A percentile compares a stretch with the other conserved stretches of the same genome.
phyloP scores from a whole-genome alignment of 2,797 vertebrate species.

The Fringilla coelebs region DNA sequence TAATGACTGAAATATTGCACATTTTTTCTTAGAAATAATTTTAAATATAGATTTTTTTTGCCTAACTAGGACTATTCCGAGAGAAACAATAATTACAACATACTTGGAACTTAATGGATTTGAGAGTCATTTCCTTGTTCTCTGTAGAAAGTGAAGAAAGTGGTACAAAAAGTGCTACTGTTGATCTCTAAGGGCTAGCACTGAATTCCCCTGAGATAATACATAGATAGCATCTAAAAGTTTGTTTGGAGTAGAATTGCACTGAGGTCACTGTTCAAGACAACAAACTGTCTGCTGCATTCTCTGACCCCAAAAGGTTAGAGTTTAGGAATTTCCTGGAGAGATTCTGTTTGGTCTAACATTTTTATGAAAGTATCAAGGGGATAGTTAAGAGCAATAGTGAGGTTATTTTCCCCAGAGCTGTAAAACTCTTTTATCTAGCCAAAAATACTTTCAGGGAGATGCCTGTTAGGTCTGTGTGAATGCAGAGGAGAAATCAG shows the following conservation, averaged over 20 bases:
- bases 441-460: constrained; percentile 43
- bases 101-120: constrained; percentile 27
- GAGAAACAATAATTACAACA: neutral
- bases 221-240: constrained; percentile 73
- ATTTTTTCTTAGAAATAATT: neutral
- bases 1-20: neutral
- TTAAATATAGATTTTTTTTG: neutral
- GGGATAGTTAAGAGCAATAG: constrained; percentile 62
- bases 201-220: constrained; percentile 59
- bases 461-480: neutral
- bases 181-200: constrained; percentile 51
- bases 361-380: constrained; percentile 72
- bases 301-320: constrained; percentile 78
- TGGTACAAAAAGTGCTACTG: constrained; percentile 59
- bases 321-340: constrained; percentile 78
- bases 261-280: constrained; percentile 72
- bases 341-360: constrained; percentile 75
- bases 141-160: constrained; percentile 56
- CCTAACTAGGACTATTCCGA: neutral
- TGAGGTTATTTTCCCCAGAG: constrained; percentile 54
- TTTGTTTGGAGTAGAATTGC: constrained; percentile 77
- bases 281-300: constrained; percentile 72
- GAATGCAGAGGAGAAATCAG: neutral
- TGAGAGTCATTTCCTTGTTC: constrained; percentile 32
- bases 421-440: constrained; percentile 57